Evolutionary conservation across 2,888 invertebrate genomes (phyloP), one percentile per base, ranked within the genome.

Genomic region (Hirtodrosophila cameraria): DNA sequence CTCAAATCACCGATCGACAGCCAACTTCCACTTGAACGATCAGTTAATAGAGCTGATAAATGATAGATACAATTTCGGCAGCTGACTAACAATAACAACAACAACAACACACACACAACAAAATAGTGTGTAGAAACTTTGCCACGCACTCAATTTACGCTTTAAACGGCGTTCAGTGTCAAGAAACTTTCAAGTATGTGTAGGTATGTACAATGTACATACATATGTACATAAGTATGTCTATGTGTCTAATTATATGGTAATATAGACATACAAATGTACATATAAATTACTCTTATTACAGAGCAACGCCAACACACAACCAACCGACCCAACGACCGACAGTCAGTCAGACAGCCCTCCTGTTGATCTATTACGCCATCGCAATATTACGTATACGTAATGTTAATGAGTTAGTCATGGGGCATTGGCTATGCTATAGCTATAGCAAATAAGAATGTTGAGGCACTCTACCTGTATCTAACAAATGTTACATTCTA

Each of bases 241-340:
- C 12, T 66, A 43, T 62, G 42, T 68, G 61, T 86, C 83, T 86
- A 82, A 82, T 86, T 86, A 79, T 83, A 83, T 86, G 81, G 77
- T 82, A 82, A 82, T 86, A 69, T 65, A 62, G 61, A 65, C 74
- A 69, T 54, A 79, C 83, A 74, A 71, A 83, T 86, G 86, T 86
- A 86, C 86, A 86, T 86, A 86, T 81, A 86, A 81, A 86, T 86
- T 82, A 83, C 77, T 83, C 80, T 71, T 86, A 86, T 76, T 83
- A 76, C 71, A 58, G 52, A 60, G 50, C 50, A 35, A 67, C 67
- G 67, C 53, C 55, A 60, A 70, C 60, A 63, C 60, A 63, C 52
- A 74, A 5, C 23, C 54, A 43, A 7, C 23, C 49, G 20, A 46
- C 42, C 4, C 11, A 11, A 13, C 18, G 23, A 25, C 15, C 8